Evolutionary conservation across 2,113 vertebrate genomes (phyloP).

Genomic region (Leptosomus discolor): DNA sequence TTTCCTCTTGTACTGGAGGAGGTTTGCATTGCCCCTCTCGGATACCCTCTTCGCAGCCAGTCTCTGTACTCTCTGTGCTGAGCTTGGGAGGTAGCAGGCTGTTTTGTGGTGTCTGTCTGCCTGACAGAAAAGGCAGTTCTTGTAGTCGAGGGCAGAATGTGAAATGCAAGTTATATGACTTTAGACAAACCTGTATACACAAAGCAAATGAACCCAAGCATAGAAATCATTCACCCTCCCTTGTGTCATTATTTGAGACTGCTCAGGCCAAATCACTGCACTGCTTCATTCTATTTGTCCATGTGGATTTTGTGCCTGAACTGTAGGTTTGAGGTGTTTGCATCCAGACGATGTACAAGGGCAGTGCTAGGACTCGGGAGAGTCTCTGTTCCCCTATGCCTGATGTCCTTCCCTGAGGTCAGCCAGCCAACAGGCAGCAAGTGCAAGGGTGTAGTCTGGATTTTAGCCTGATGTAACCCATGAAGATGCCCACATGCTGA

Average conservation of each 20-base stretch:
- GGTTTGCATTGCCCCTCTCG: background rate
- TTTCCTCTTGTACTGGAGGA: background rate
- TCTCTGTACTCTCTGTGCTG: background rate
- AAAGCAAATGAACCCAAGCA: background rate
- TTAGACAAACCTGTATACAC: background rate
- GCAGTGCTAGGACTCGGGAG: background rate
- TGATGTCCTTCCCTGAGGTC: background rate
- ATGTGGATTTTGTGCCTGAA: background rate
- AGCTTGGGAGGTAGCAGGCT: background rate
- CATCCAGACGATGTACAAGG: background rate
- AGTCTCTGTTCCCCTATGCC: background rate
- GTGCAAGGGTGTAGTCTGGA: background rate
- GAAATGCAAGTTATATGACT: background rate
- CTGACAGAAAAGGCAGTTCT: background rate
- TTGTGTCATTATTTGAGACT: background rate
- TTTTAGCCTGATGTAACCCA: background rate
- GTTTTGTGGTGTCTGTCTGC: background rate
- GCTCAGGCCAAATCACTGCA: background rate
- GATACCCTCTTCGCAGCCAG: background rate
- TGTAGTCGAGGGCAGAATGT: background rate
- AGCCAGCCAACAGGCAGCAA: background rate
- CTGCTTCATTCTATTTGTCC: background rate
- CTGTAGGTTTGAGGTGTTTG: background rate
- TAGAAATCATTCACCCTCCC: background rate
- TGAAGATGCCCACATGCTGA: background rate